phyloP scores from a whole-genome alignment of 2,888 invertebrate species.

The Abscondita cerata region DNA sequence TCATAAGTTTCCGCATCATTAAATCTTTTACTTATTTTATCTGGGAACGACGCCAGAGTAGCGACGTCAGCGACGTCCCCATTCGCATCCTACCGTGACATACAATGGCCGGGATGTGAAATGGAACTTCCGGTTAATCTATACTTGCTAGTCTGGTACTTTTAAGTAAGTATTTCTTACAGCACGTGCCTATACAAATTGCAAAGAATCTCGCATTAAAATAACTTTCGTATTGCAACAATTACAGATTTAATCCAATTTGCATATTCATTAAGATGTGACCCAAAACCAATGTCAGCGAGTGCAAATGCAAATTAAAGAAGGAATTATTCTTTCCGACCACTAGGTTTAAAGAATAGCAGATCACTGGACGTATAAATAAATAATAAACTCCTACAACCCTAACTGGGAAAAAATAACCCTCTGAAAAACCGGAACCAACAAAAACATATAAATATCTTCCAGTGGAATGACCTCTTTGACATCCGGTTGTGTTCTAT shows the following conservation, averaged over 20 bases:
- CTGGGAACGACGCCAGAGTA: conserved; percentile 46
- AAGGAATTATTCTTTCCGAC: conserved; percentile 33
- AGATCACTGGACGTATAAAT: conserved; percentile 45
- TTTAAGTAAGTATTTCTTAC: conserved; percentile 9
- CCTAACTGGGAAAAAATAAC: conserved; percentile 50
- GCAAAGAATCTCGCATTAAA: neutral
- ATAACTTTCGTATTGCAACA: neutral
- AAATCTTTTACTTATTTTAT: conserved; percentile 49
- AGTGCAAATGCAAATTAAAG: conserved; percentile 6
- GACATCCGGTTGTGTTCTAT: conserved; percentile 54
- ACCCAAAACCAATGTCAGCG: neutral
- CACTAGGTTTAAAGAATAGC: conserved; percentile 36
- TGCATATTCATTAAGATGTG: neutral
- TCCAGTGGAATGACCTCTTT: conserved; percentile 56
- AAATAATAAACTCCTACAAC: conserved; percentile 50
- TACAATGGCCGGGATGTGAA: conserved; percentile 44
- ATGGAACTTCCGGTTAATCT: conserved; percentile 46
- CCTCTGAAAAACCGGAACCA: conserved; percentile 46
- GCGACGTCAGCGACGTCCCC: conserved; percentile 47
- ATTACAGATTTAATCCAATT: neutral
- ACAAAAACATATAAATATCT: conserved; percentile 57
- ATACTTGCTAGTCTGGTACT: conserved; percentile 34
- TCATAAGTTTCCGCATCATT: conserved; percentile 49
- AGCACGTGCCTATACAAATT: conserved; percentile 30
- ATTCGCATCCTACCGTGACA: conserved; percentile 47